A percentile compares a stretch with the other conserved stretches of the same genome.
Conservation (phyloP, 2,888 invertebrate species). For the Muschampia plurimacula region DNA sequence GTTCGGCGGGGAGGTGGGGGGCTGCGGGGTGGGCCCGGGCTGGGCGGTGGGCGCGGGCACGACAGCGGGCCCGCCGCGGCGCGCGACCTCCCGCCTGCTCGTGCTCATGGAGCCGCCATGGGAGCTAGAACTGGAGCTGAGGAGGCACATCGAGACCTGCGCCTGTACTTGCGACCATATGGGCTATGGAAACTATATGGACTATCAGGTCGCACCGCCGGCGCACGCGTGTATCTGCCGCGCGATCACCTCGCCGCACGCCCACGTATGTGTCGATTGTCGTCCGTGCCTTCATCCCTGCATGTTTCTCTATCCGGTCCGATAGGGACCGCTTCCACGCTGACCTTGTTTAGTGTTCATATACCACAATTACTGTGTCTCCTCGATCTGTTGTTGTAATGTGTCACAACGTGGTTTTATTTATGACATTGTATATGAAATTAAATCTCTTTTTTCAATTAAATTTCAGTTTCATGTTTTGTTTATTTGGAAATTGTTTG, state of each 20-base stretch:
- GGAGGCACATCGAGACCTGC: conserved; percentile 95
- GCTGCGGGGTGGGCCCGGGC: no score
- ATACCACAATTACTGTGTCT: conserved; percentile 50
- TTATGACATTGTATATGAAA: conserved; percentile 28
- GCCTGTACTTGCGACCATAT: conserved; percentile 97
- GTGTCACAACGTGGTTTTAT: conserved; percentile 38
- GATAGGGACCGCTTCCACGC: conserved; percentile 61
- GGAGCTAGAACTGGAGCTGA: conserved; percentile 93
- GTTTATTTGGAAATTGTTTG: conserved; percentile 27
- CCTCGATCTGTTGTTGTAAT: conserved; percentile 47
- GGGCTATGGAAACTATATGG: conserved; percentile 97
- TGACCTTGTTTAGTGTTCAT: conserved; percentile 62
- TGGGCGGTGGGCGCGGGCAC: no score
- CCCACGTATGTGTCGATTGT: conserved; percentile 76
- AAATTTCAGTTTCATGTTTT: conserved; percentile 37
- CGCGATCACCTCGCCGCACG: conserved; percentile 83
- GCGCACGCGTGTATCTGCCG: conserved; percentile 82
- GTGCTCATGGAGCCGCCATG: conserved; percentile 84
- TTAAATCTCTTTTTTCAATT: conserved; percentile 28
- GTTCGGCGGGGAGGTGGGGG: no score
- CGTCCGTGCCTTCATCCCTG: conserved; percentile 55
- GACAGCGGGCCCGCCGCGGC: conserved; percentile 72
- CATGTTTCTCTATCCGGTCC: conserved; percentile 61
- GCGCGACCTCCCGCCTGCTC: conserved; percentile 72
- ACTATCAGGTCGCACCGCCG: conserved; percentile 91